Evolutionary conservation across 1,140 invertebrate species (phyloP), one percentile per base, ranked within the genome.

Genomic region (Matsumurasca onukii): DNA sequence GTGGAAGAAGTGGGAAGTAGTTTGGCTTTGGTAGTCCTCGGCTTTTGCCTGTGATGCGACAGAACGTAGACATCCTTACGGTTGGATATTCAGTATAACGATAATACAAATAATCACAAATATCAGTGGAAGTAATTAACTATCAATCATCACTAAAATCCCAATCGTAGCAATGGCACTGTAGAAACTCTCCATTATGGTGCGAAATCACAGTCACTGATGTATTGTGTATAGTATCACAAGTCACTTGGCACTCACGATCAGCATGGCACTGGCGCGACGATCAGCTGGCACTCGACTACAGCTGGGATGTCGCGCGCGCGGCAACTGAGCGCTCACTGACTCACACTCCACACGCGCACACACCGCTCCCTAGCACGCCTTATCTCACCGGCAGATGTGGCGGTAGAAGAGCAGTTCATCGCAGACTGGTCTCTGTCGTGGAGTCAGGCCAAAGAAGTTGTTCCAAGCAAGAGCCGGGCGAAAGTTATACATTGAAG

Each of bases 1-100:
- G 88, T 20, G 91, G 90, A 30, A 93, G 80, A 29, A 94, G 81
- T 1, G 92, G 91, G 74, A 93, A 90, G 77, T 93, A 93, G 79
- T 93, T 91, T 31, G 90, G 88, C 73, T 91, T 89, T 48, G 90
- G 90, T 70, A 93, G 84, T 71, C 89, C 90, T 49, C 90, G 84
- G 77, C 89, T 91, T 73, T 85, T 86, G 31, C 90, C 91, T 31
- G 91, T 93, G 68, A 94, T 93, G 78, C 91, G 87, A 80, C 91
- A 93, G 77, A 86, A 90, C 55, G 89, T 71, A 2, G 75, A 73
- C 75, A 76, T 76, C 22, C 1, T 39, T n/a, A n/a, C n/a, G 31
- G 34, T 27, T 20, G 57, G 27, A 27, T 29, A 62, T 62, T 62
- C 30, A 31, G 20, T 27, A 29, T 55, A 27, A 55, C 52, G 17